Percentiles rank a stretch among this genome's conserved stretches.
These are phyloP conservation scores for Drosophila ercepeae DNA, from an alignment of 1,140 invertebrate genomes.

Conservation along the genomic window DNA sequence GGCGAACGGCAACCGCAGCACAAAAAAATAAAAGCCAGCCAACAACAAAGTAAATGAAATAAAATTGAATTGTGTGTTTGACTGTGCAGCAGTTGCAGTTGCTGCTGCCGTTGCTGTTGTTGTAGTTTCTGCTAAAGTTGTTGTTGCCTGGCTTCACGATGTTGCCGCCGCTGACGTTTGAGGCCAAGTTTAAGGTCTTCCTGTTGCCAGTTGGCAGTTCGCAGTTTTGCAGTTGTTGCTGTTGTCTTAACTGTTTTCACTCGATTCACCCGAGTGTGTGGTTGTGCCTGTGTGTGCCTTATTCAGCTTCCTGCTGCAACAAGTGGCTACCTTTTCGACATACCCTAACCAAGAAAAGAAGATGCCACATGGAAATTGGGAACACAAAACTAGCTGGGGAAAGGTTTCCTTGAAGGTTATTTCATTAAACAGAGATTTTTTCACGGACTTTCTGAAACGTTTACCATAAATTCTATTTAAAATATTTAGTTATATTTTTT, in stretches of 20 bases:
- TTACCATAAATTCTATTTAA: too few relatives aligned
- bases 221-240: conserved; percentile 54
- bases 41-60: conserved; percentile 76
- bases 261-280: conserved; percentile 42
- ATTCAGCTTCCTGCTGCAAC: conserved; percentile 66
- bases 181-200: conserved; percentile 79
- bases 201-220: conserved; percentile 75
- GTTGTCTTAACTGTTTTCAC: conserved; percentile 79
- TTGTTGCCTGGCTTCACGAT: conserved; percentile 56
- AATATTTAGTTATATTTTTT: too few relatives aligned
- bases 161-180: conserved; percentile 68
- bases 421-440: too few relatives aligned
- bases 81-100: conserved; percentile 57
- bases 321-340: conserved; percentile 71
- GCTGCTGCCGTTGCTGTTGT: conserved; percentile 33
- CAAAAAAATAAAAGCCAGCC: conserved; percentile 33
- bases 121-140: conserved; percentile 29
- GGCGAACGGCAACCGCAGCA: conserved; percentile 68
- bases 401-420: background rate
- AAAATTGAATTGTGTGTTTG: conserved; percentile 82
- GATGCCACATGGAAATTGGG: background rate
- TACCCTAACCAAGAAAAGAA: conserved; percentile 36
- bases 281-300: conserved; percentile 49
- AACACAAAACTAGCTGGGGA: background rate
- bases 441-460: too few relatives aligned